Evolutionary conservation across 1,140 invertebrate genomes (phyloP), one percentile per base, ranked within the genome.

Genomic region (Caerostris extrusa): DNA sequence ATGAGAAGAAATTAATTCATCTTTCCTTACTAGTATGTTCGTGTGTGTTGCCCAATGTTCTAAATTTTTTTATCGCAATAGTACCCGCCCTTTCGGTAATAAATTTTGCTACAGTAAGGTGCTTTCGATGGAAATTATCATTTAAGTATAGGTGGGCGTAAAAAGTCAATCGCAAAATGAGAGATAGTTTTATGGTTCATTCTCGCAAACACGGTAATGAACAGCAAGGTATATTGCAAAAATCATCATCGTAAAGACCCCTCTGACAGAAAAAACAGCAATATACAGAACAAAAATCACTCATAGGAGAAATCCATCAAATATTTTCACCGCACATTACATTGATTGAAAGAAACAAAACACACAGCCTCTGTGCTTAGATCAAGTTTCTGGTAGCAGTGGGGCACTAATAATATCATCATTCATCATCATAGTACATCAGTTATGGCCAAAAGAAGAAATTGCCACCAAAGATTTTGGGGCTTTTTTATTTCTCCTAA

Each of bases 341-440:
- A 77, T 77, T 77, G 71, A 77, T 77, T 77, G 71, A 77, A 77
- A 77, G 50, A 77, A 77, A 77, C 71, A 77, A 77, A 77, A 77
- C 50, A 8, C 53, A 50, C 12, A 50, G 34, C 34, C 14, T 12
- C 69, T 34, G 5, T 77, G 50, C 34, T 4, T 53, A 77, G 50
- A 77, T 53, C 69, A 10, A 50, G 34, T 71, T 71, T 12, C 71
- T 77, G 71, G 61, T 50, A 34, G 5, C 7, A 34, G 50, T 12
- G 10, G 34, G 14, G 8, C 12, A 53, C 71, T 77, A 77, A 50
- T 53, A 53, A 77, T 69, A 69, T 69, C 67, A 77, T 77, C 71
- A 77, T 77, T 77, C 71, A 77, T 77, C 71, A 77, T 77, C 53
- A 77, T 50, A 53, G 50, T 53, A 77, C 53, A 77, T 50, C 19